phyloP scores from a whole-genome alignment of 2,113 vertebrate genomes.

The Tympanuchus pallidicinctus region DNA sequence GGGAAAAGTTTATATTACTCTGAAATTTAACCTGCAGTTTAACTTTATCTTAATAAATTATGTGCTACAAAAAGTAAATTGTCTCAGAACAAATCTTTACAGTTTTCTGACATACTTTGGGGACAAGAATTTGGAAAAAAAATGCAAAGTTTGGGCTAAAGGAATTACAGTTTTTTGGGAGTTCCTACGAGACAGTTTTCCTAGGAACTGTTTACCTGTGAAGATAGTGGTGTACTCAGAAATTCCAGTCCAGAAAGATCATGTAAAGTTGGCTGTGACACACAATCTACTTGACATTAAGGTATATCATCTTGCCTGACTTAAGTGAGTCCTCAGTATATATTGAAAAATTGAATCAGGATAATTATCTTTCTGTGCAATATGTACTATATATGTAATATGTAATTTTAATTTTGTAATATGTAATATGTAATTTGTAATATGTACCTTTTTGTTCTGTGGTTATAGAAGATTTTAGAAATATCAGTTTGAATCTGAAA shows the following conservation, averaged over 20 bases:
- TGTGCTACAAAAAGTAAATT: neutral
- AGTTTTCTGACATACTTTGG: neutral
- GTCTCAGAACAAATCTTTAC: neutral
- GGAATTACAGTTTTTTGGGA: neutral
- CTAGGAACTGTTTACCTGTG: neutral
- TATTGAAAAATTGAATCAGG: neutral
- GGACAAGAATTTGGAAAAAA: neutral
- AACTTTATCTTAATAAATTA: neutral
- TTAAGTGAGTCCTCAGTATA: neutral
- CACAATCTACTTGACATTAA: neutral
- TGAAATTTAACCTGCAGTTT: neutral
- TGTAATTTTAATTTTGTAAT: too few relatives aligned
- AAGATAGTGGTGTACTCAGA: neutral
- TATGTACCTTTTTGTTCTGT: neutral
- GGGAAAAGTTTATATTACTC: neutral
- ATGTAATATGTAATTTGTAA: too few relatives aligned
- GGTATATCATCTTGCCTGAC: fast-evolving
- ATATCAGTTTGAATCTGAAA: neutral
- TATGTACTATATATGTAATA: neutral
- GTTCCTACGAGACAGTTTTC: neutral
- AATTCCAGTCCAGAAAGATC: neutral
- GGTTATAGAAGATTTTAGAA: neutral
- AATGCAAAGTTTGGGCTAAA: neutral
- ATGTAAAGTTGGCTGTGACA: neutral
- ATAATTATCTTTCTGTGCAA: neutral